A percentile compares a stretch with the other conserved stretches of the same genome.
These are phyloP conservation scores for Drosophila differens DNA, from an alignment of 2,888 invertebrate genomes.

Conservation along the genomic window DNA sequence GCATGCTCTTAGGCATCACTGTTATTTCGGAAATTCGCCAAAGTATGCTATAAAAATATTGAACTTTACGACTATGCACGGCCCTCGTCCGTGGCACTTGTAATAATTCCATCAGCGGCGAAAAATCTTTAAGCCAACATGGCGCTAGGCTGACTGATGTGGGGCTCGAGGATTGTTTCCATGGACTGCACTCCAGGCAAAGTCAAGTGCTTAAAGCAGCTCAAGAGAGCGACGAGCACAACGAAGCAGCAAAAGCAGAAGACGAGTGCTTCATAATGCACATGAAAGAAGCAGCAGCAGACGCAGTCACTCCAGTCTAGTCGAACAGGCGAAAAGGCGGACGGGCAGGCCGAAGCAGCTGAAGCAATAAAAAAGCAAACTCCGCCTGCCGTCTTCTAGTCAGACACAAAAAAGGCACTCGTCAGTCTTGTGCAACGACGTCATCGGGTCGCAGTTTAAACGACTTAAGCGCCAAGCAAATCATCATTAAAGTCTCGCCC, in stretches of 20 bases:
- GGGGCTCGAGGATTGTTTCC: conserved; percentile 25
- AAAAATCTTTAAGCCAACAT: conserved; percentile 76
- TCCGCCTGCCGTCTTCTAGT: conserved; percentile 40
- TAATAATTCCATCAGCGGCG: conserved; percentile 75
- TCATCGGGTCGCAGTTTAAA: conserved; percentile 79
- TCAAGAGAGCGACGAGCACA: conserved; percentile 62
- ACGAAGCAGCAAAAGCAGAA: conserved; percentile 39
- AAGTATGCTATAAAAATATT: conserved; percentile 75
- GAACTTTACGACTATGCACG: conserved; percentile 73
- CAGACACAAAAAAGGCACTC: conserved; percentile 79
- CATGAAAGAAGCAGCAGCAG: conserved; percentile 73
- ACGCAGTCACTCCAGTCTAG: conserved; percentile 49
- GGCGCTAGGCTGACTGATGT: conserved; percentile 26
- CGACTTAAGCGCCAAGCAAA: conserved; percentile 82
- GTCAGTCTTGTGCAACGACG: conserved; percentile 57
- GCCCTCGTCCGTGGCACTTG: conserved; percentile 55
- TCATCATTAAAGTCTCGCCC: conserved; percentile 81
- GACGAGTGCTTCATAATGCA: conserved; percentile 77
- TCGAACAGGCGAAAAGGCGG: not conserved
- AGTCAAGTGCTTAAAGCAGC: conserved; percentile 82
- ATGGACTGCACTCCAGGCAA: conserved; percentile 67
- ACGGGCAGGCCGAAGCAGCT: conserved; percentile 24
- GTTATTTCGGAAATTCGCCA: conserved; percentile 35
- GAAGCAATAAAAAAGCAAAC: conserved; percentile 66
- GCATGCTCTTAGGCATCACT: conserved; percentile 47